A percentile compares a stretch with the other conserved stretches of the same genome.
phyloP scores from a whole-genome alignment of 2,113 vertebrate genomes.

The Lophotis ruficrista region DNA sequence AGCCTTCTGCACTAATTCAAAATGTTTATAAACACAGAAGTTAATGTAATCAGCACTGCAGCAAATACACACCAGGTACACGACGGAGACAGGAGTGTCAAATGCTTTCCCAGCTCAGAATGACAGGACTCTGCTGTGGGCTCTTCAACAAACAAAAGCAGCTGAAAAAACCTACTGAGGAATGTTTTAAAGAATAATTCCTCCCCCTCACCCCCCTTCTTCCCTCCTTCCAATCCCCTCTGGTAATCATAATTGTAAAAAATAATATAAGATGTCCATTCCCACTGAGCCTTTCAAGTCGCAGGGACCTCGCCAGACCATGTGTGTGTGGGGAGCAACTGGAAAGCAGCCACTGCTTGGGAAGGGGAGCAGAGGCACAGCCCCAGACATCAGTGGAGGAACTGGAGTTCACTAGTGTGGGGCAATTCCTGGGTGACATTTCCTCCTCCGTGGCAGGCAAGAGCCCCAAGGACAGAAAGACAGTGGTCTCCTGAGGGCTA shows the following conservation, averaged over 20 bases:
- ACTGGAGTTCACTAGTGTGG: too few relatives aligned
- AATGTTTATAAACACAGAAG: constrained; percentile 80
- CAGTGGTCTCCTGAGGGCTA: neutral
- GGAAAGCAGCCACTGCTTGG: neutral
- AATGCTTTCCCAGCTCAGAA: neutral
- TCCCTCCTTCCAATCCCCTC: neutral
- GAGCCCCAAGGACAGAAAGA: neutral
- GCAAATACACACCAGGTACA: constrained; percentile 77
- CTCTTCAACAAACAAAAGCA: constrained; percentile 38
- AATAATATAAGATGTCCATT: neutral
- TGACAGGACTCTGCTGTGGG: constrained; percentile 56
- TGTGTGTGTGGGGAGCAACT: neutral
- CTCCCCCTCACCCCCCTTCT: neutral
- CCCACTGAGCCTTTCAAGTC: neutral
- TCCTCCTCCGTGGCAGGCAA: neutral
- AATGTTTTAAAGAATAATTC: neutral
- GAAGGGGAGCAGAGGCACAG: neutral
- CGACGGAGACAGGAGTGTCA: constrained; percentile 61
- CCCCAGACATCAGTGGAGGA: neutral
- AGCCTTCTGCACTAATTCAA: constrained; percentile 47
- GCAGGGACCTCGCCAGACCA: neutral
- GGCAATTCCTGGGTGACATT: neutral
- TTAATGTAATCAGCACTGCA: constrained; percentile 77
- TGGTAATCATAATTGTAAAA: neutral
- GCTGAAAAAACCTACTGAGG: constrained; percentile 22